Evolutionary conservation across 2,113 vertebrate species (phyloP).

Genomic region (Blennius ocellaris): DNA sequence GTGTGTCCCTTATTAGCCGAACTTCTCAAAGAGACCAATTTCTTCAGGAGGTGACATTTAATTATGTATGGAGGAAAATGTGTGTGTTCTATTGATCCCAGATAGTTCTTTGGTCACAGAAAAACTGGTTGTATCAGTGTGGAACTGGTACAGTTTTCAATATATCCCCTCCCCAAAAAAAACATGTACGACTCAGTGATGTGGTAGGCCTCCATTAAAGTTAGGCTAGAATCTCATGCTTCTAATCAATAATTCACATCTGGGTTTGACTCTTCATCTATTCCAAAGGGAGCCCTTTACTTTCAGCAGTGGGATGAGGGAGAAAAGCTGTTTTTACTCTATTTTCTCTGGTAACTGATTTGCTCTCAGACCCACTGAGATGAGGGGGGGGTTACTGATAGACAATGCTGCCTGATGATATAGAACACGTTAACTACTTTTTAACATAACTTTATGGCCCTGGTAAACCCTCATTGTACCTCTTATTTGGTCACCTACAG

Average conservation of each 20-base stretch:
- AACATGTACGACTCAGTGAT: not conserved
- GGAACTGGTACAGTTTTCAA: slow-evolving; percentile 8
- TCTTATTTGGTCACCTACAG: no score
- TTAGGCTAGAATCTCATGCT: slow-evolving; percentile 43
- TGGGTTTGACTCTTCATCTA: slow-evolving; percentile 31
- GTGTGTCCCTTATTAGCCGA: slow-evolving; percentile 66
- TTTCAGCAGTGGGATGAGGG: slow-evolving; percentile 27
- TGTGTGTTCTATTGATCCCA: slow-evolving; percentile 66
- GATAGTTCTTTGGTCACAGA: slow-evolving; percentile 42
- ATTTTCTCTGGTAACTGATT: slow-evolving; percentile 25
- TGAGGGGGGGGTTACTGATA: slow-evolving; percentile 12
- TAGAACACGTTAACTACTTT: slow-evolving; percentile 53
- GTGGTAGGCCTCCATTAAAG: slow-evolving; percentile 17
- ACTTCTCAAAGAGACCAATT: slow-evolving; percentile 70
- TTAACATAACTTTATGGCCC: no score
- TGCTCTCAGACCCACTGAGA: slow-evolving; percentile 23
- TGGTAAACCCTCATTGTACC: no score
- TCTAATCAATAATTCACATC: slow-evolving; percentile 52
- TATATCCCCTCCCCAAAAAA: no score
- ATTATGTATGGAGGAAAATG: slow-evolving; percentile 69
- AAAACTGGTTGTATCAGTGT: slow-evolving; percentile 5
- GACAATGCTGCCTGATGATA: slow-evolving; percentile 28
- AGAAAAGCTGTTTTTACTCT: slow-evolving; percentile 21
- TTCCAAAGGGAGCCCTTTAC: slow-evolving; percentile 25
- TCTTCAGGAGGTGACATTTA: slow-evolving; percentile 69